A percentile compares a stretch with the other conserved stretches of the same genome.
phyloP scores from a whole-genome alignment of 1,140 invertebrate genomes.

The Apis cerana region DNA sequence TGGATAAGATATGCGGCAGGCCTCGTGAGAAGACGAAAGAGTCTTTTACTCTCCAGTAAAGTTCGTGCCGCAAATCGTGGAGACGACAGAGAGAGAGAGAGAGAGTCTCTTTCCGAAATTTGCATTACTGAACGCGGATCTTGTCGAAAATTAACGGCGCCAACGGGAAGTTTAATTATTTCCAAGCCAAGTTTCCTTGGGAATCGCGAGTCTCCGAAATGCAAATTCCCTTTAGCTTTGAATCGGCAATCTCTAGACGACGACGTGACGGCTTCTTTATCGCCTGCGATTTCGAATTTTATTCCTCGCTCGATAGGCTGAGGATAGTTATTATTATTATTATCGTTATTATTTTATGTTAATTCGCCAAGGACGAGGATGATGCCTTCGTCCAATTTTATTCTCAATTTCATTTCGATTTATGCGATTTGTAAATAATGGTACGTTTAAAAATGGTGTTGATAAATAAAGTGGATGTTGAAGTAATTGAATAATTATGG shows the following conservation, averaged over 20 bases:
- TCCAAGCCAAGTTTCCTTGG: background rate
- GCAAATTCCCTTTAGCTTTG: constrained; percentile 14
- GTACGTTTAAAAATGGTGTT: too few relatives aligned
- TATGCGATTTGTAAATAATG: too few relatives aligned
- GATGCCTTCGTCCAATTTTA: too few relatives aligned
- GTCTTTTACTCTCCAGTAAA: constrained; percentile 31
- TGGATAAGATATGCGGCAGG: constrained; percentile 62
- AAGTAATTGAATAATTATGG: too few relatives aligned
- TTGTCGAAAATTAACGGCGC: constrained; percentile 24
- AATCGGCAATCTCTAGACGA: constrained; percentile 2
- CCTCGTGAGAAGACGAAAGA: constrained; percentile 49
- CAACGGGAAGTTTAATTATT: constrained; percentile 33
- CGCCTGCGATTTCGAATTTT: background rate
- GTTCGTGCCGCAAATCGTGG: constrained; percentile 31
- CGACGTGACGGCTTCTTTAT: constrained; percentile 2
- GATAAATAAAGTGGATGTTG: too few relatives aligned
- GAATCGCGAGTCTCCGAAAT: constrained; percentile 16
- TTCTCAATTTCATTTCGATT: too few relatives aligned
- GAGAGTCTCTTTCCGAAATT: constrained; percentile 37
- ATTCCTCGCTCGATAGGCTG: background rate
- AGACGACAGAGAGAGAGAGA: background rate
- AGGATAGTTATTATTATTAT: background rate
- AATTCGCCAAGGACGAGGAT: too few relatives aligned
- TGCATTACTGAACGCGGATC: constrained; percentile 31
- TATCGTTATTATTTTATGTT: too few relatives aligned